Evolutionary conservation across 2,797 vertebrate species (phyloP), one percentile per base, ranked within the genome.

Genomic region (Smutsia temminckii): DNA sequence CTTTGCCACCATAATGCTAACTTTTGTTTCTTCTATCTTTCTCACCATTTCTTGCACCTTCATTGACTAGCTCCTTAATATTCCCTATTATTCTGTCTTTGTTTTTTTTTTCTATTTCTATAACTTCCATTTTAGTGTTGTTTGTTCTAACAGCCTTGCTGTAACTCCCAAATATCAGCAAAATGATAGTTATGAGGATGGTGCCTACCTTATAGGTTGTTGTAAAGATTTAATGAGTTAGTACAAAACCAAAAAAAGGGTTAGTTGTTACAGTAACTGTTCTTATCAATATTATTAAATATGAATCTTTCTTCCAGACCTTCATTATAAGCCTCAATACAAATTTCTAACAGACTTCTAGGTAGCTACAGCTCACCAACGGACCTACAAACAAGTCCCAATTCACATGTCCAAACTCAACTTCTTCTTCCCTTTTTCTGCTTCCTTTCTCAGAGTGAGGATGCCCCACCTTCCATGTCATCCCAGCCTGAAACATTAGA

Each of bases 1-100:
- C 25, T 85, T 89, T 94, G 57, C 13, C 84, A 40, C 29, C 25
- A 72, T 66, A 91, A 78, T 81, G 37, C 18, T 95, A 25, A 68
- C 55, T 88, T 94, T 40, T 74, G 6, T 61, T 87, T 66, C 68
- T 81, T 61, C 34, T 20, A 14, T 78, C 16, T 34, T 69, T 92
- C 66, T 77, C 37, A 93, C 12, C 46, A 85, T 72, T 53, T 49
- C 49, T 68, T 27, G 46, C 5, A 40, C 55, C n/a, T 89, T 91
- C 17, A 7, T 27, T 78, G 10, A 34, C 18, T 21, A 2, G 10
- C 29, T 83, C 46, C 74, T 94, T 69, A 49, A 78, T 32, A 46
- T 51, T 80, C 69, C 55, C 40, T 51, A 85, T 27, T 51, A 92
- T n/a, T 55, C n/a, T 11, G 0, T 9, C 8, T 61, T 74, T 64